Evolutionary conservation across 2,888 invertebrate species (phyloP).

Genomic region (Malachius bipustulatus): DNA sequence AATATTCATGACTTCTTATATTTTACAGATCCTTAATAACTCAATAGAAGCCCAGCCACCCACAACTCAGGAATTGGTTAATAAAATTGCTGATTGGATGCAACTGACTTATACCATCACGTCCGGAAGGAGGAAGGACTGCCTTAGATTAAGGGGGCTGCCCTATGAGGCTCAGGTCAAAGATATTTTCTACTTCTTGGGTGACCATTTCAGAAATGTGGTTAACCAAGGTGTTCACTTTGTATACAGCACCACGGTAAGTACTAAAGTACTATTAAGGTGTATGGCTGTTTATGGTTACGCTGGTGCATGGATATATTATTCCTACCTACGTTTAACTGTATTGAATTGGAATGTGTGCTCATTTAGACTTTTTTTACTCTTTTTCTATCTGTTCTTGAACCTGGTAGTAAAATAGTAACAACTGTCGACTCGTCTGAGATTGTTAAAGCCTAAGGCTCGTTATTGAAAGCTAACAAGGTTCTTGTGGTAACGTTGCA

Average conservation of each 20-base stretch:
- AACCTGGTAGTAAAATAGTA: too few relatives aligned
- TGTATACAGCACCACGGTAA: slow-evolving; percentile 97
- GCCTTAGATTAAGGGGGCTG: slow-evolving; percentile 86
- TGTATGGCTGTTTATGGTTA: too few relatives aligned
- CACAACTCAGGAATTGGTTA: slow-evolving; percentile 48
- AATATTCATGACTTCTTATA: slow-evolving; percentile 3
- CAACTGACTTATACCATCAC: slow-evolving; percentile 75
- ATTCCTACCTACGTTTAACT: too few relatives aligned
- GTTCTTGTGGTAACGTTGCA: too few relatives aligned
- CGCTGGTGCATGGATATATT: too few relatives aligned
- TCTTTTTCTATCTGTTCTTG: too few relatives aligned
- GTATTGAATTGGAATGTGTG: too few relatives aligned
- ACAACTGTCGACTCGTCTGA: too few relatives aligned
- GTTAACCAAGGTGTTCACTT: slow-evolving; percentile 97
- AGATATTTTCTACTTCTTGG: slow-evolving; percentile 93
- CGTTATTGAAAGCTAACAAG: too few relatives aligned
- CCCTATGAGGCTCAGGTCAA: slow-evolving; percentile 97
- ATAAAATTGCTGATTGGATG: slow-evolving; percentile 54
- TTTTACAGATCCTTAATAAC: slow-evolving; percentile 71
- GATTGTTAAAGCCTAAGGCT: too few relatives aligned
- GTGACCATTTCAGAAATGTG: slow-evolving; percentile 93
- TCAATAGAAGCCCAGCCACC: slow-evolving; percentile 64
- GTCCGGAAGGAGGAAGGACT: slow-evolving; percentile 92
- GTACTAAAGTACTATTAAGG: too few relatives aligned
- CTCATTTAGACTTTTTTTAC: too few relatives aligned